Base-by-base conservation (phyloP, 2,797 vertebrate species). In the Clarias pachynema region DNA sequence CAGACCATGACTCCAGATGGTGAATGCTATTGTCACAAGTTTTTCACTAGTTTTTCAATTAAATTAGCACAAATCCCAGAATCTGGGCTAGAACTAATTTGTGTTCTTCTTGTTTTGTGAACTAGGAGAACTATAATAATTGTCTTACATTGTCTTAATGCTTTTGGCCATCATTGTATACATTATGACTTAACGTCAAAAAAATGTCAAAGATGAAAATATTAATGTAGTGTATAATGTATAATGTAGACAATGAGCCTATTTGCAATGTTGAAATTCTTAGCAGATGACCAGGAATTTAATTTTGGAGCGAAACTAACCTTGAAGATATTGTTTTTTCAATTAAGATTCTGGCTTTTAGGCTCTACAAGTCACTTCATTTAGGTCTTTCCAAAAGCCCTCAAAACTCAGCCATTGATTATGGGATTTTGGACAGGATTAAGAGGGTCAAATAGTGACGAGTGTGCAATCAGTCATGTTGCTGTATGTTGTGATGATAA, bases 401-500 rank as follows among this genome's bases (percentile, higher is more conserved):
- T 88, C n/a, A 14, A 56, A 78, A 40, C 81, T 73, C 81, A 34
- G 72, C 56, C 73, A 86, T 83, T 87, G 84, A 88, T 88, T 87
- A 87, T 59, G 83, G 56, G 37, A 82, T 82, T 86, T 79, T 84
- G 59, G 16, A 12, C 53, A 63, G 37, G 85, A 59, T 62, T 72
- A 56, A 84, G 80, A 87, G 85, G 87, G 74, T 86, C 85, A 85
- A 73, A 82, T 53, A 26, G 24, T 66, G 88, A 86, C 29, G 79
- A 79, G 59, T 84, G 34, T 62, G 69, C 84, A 89, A 89, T 89
- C 86, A 85, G 75, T 74, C 83, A 81, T 37, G 14, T 83, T 84
- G 82, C 65, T 34, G 85, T 85, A 73, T 49, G 85, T 80, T 84
- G 62, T 77, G 82, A 70, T 84, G 85, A 86, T 63, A 78, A 84